phyloP scores from a whole-genome alignment of 2,888 invertebrate species.

The Hypselothyrea guttata region DNA sequence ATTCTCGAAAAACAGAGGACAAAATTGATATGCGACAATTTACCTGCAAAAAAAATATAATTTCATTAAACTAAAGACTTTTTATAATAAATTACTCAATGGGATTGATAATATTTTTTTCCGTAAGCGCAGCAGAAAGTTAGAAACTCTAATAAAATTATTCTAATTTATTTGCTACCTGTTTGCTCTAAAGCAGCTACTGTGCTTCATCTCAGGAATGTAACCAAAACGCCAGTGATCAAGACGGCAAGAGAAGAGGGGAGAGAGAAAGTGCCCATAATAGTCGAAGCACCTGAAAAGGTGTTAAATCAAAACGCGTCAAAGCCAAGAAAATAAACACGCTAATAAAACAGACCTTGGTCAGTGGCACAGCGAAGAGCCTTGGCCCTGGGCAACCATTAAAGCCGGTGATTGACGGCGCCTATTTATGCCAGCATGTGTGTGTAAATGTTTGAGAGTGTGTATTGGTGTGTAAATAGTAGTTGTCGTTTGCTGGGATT shows the following conservation, averaged over 20 bases:
- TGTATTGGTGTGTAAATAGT: slow-evolving; percentile 11
- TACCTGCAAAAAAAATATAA: too few species aligned
- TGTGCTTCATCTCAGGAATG: neutral
- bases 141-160: too few species aligned
- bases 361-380: slow-evolving; percentile 4
- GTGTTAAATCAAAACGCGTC: slow-evolving; percentile 67
- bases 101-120: too few species aligned
- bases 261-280: neutral
- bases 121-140: too few species aligned
- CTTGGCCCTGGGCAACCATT: slow-evolving; percentile 33
- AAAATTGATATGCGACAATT: too few species aligned
- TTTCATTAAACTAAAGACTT: too few species aligned
- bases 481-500: slow-evolving; percentile 26
- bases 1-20: too few species aligned
- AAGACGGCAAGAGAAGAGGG: neutral
- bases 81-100: too few species aligned
- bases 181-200: too few species aligned
- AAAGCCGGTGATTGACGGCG: slow-evolving; percentile 21
- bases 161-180: too few species aligned
- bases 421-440: slow-evolving; percentile 15
- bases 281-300: slow-evolving; percentile 38
- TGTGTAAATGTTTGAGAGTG: neutral
- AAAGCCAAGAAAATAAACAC: slow-evolving; percentile 50
- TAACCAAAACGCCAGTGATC: too few species aligned
- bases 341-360: slow-evolving; percentile 59